Conservation (phyloP, 2,888 invertebrate genomes). For the Stenodera caucasica region DNA sequence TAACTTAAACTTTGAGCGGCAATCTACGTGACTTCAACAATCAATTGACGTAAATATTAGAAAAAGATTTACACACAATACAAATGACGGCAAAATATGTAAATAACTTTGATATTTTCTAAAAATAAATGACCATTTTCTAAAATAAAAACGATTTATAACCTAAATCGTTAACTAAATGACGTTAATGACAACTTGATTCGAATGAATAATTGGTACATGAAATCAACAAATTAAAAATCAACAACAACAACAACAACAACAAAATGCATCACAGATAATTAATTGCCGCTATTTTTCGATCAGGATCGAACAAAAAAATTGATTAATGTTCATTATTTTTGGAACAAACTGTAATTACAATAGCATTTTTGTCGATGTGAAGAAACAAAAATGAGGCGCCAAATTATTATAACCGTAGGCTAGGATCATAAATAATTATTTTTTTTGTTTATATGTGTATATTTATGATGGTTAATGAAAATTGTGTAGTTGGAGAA, state of each 20-base stretch:
- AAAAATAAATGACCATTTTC: slow-evolving; percentile 1
- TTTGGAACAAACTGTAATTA: slow-evolving; percentile 1
- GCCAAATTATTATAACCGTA: neutral
- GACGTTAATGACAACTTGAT: slow-evolving; percentile 5
- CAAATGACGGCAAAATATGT: neutral
- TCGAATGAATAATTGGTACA: slow-evolving; percentile 6
- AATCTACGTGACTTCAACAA: neutral
- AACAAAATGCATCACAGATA: neutral
- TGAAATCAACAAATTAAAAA: neutral
- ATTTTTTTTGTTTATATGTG: neutral
- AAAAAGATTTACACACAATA: neutral
- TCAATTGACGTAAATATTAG: neutral
- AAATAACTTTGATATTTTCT: too few relatives aligned
- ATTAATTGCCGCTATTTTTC: neutral
- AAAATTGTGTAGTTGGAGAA: neutral
- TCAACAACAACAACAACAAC: neutral
- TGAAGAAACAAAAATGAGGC: neutral
- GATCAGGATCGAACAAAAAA: neutral
- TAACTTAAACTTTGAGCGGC: too few relatives aligned
- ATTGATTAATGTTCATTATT: neutral
- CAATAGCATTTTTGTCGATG: too few relatives aligned
- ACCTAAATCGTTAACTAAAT: neutral
- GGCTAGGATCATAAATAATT: slow-evolving; percentile 1
- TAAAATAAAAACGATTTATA: neutral
- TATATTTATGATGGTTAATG: neutral